phyloP scores from a whole-genome alignment of 2,888 invertebrate species.

The Microctonus aethiopoides region DNA sequence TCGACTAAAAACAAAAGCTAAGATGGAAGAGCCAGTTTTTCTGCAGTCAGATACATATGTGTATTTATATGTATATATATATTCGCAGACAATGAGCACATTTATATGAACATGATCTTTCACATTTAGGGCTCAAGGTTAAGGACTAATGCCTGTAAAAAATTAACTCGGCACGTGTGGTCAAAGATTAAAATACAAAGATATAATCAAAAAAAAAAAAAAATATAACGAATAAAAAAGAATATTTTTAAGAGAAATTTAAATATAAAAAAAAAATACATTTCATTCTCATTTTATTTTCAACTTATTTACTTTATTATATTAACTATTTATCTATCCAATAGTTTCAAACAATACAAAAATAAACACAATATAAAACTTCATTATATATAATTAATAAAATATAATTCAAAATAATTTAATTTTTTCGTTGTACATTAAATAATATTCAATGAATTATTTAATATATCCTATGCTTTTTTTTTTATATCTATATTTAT shows the following conservation, averaged over 20 bases:
- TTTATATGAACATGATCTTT: not conserved
- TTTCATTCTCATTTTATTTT: no score
- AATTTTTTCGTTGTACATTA: no score
- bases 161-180: conserved; percentile 13
- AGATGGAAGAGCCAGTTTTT: not conserved
- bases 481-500: no score
- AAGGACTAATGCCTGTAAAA: not conserved
- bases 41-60: not conserved
- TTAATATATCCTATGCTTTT: no score
- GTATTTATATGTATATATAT: not conserved
- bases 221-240: conserved; percentile 6
- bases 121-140: conserved; percentile 7
- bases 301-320: no score
- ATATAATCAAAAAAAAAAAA: conserved; percentile 6
- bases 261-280: not conserved
- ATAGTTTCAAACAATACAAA: no score
- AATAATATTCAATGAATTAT: no score
- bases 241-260: not conserved
- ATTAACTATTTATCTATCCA: no score
- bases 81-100: no score
- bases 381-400: no score
- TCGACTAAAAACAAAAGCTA: not conserved
- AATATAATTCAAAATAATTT: no score
- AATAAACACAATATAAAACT: no score
- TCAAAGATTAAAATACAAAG: conserved; percentile 9